A percentile compares a stretch with the other conserved stretches of the same genome.
phyloP scores from a whole-genome alignment of 30 jellyfish, hydroid and myxozoan genomes.

The Catostylus mosaicus region DNA sequence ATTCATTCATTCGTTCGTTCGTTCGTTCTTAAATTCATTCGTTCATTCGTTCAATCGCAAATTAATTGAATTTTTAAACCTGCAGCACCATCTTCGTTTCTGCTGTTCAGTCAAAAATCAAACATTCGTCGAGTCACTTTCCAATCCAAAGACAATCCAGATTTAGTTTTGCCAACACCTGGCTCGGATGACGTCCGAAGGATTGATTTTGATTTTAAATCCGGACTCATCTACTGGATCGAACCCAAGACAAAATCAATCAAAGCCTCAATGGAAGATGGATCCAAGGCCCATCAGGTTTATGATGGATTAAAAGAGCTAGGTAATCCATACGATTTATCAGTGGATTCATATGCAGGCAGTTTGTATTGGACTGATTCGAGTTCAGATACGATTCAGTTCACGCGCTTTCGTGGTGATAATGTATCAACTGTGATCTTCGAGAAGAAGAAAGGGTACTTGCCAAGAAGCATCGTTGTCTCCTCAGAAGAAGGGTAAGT shows the following conservation, averaged over 20 bases:
- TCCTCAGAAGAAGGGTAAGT: conserved; percentile 85
- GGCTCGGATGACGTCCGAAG: conserved; percentile 45
- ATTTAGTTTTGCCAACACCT: conserved; percentile 81
- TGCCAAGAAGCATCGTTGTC: conserved; percentile 83
- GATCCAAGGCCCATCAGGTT: conserved; percentile 39
- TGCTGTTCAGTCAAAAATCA: conserved; percentile 67
- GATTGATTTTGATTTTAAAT: conserved; percentile 75
- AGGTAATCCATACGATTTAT: conserved; percentile 73
- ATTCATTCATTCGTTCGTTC: too few species aligned
- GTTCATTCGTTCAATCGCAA: too few species aligned
- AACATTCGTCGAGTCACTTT: conserved; percentile 72
- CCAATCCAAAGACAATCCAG: conserved; percentile 60
- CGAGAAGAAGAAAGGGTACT: conserved; percentile 49
- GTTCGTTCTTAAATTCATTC: too few species aligned
- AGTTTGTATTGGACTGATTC: conserved; percentile 89
- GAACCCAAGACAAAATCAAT: conserved; percentile 60
- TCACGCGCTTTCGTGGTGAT: conserved; percentile 57
- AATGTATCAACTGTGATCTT: conserved; percentile 52
- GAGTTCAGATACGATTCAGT: conserved; percentile 64
- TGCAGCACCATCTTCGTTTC: conserved; percentile 63
- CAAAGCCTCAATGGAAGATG: conserved; percentile 70
- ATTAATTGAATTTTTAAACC: not conserved
- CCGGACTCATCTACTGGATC: conserved; percentile 85
- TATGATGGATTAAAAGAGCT: not conserved
- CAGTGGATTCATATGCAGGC: conserved; percentile 89